Conservation (phyloP, 2,113 vertebrate species). For the Tretioscincus oriximinensis region DNA sequence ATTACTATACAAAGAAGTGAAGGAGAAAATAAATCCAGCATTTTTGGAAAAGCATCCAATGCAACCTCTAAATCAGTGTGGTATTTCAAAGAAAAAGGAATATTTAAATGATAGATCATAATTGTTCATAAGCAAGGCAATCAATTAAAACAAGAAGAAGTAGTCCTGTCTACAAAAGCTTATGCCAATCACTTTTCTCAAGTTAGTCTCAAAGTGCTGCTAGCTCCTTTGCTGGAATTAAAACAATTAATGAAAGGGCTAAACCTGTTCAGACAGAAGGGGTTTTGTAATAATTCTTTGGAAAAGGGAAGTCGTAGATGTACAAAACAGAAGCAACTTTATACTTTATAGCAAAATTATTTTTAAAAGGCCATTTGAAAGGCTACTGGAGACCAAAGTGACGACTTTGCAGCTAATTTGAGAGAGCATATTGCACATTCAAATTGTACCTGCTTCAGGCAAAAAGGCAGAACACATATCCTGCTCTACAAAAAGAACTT, state of each 20-base stretch:
- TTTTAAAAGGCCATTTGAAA: too few relatives aligned
- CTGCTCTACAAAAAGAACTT: too few relatives aligned
- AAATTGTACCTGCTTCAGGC: too few relatives aligned
- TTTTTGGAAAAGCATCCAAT: background rate
- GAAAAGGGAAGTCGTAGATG: background rate
- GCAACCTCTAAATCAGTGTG: slow-evolving; percentile 5
- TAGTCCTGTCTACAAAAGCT: too few relatives aligned
- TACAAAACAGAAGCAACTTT: background rate
- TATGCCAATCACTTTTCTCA: too few relatives aligned
- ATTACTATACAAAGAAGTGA: slow-evolving; percentile 23
- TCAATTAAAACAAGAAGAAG: background rate
- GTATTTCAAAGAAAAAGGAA: slow-evolving; percentile 31
- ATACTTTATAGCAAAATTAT: background rate
- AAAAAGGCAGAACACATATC: too few relatives aligned
- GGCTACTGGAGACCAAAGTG: too few relatives aligned
- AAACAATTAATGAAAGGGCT: background rate
- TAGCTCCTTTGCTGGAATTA: too few relatives aligned
- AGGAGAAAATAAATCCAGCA: slow-evolving; percentile 9
- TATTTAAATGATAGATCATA: background rate
- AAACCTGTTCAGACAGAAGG: background rate
- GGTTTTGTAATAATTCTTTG: background rate
- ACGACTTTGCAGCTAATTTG: too few relatives aligned
- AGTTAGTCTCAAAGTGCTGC: too few relatives aligned
- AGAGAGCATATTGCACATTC: too few relatives aligned
- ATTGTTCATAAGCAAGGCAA: too few relatives aligned